Conservation (phyloP, 2,113 vertebrate species). For the Mus musculus region DNA sequence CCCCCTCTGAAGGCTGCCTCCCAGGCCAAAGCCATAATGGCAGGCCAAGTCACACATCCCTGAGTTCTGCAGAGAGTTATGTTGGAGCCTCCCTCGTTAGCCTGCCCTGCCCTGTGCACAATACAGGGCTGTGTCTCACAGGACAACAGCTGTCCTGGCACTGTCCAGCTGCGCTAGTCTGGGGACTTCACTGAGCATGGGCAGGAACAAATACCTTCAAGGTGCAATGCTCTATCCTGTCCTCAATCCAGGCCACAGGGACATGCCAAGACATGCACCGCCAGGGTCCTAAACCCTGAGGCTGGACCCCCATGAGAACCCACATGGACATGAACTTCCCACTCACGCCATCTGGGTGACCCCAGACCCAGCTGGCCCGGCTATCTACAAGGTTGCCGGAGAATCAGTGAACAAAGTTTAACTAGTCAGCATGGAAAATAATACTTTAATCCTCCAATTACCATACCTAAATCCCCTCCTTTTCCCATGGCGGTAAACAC, state of each 20-base stretch:
- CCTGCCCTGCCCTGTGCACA: not conserved
- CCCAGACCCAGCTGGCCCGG: not conserved
- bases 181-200: not conserved
- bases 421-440: slow-evolving; percentile 75
- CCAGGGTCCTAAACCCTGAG: not conserved
- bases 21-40: not conserved
- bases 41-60: not conserved
- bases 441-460: slow-evolving; percentile 79
- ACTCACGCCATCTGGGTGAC: slow-evolving; percentile 4
- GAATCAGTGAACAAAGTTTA: slow-evolving; percentile 59
- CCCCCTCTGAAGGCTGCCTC: too few species aligned
- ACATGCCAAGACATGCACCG: not conserved
- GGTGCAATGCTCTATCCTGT: not conserved
- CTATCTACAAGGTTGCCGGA: not conserved
- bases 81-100: not conserved
- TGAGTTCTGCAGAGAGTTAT: not conserved
- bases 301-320: not conserved
- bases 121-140: rapidly evolving
- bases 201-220: not conserved
- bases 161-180: not conserved
- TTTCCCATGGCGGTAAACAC: slow-evolving; percentile 70
- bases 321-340: not conserved
- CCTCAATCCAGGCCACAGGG: not conserved
- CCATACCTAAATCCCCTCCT: slow-evolving; percentile 58
- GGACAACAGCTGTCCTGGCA: not conserved